Evolutionary conservation across 2,888 invertebrate species (phyloP).

Genomic region (Crepidodera aurea): DNA sequence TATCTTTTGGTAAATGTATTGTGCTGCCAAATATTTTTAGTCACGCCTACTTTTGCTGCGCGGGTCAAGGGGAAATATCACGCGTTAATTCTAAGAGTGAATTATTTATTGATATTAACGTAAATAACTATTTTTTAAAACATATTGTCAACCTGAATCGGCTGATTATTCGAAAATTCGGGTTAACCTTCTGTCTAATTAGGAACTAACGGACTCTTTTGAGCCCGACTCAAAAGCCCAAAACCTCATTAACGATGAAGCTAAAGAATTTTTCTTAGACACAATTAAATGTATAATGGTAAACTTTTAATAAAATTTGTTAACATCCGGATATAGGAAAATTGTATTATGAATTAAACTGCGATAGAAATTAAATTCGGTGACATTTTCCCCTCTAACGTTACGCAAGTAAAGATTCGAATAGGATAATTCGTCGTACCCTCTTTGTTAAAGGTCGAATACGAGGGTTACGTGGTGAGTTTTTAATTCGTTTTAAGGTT

Average conservation of each 20-base stretch:
- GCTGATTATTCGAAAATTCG: not conserved
- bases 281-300: constrained; percentile 12
- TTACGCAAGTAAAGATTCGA: not conserved
- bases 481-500: not conserved
- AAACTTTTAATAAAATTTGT: constrained; percentile 13
- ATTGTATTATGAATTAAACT: constrained; percentile 7
- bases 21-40: no score
- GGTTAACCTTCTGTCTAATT: constrained; percentile 7
- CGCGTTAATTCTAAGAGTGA: no score
- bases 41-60: no score
- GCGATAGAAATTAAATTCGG: constrained; percentile 10
- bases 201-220: not conserved
- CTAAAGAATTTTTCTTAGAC: constrained; percentile 9
- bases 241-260: constrained; percentile 1
- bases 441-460: no score
- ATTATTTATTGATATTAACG: no score
- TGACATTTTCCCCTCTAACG: constrained; percentile 5
- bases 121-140: no score
- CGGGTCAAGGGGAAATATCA: no score
- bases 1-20: no score
- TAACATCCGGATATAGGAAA: constrained; percentile 8
- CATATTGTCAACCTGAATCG: no score
- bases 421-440: not conserved
- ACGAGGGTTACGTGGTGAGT: not conserved
- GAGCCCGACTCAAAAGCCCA: not conserved